A percentile compares a stretch with the other conserved stretches of the same genome.
Conservation (phyloP, 2,113 vertebrate species). For the Hydropotes inermis region DNA sequence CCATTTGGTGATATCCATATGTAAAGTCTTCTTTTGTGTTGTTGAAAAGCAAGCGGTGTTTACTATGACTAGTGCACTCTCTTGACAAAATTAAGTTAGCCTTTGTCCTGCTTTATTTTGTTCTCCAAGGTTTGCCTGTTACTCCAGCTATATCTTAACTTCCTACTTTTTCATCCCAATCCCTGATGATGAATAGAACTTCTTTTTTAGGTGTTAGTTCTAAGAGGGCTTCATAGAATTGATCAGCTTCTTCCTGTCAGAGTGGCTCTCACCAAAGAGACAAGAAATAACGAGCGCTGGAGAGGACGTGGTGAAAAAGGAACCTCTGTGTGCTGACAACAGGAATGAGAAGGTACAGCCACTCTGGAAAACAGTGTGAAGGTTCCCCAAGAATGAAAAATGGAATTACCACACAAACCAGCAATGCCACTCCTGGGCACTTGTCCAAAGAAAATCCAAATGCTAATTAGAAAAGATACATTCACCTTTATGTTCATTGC, state of each 20-base stretch:
- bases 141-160: neutral
- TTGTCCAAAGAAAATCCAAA: neutral
- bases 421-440: neutral
- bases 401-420: neutral
- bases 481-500: neutral
- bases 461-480: neutral
- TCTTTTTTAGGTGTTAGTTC: neutral
- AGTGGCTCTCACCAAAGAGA: neutral
- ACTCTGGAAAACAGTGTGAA: neutral
- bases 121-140: neutral
- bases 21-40: neutral
- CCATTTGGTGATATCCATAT: neutral
- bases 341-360: neutral
- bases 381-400: neutral
- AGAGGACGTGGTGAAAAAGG: neutral
- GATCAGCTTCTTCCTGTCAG: neutral
- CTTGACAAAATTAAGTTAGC: neutral
- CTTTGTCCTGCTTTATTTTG: neutral
- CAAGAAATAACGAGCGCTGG: neutral
- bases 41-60: neutral
- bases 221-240: neutral
- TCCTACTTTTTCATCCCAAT: neutral
- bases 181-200: neutral
- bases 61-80: neutral
- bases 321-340: accelerated